Percentiles rank a stretch among this genome's conserved stretches.
Conservation (phyloP, 2,113 vertebrate genomes). For the Scartelaos histophorus region DNA sequence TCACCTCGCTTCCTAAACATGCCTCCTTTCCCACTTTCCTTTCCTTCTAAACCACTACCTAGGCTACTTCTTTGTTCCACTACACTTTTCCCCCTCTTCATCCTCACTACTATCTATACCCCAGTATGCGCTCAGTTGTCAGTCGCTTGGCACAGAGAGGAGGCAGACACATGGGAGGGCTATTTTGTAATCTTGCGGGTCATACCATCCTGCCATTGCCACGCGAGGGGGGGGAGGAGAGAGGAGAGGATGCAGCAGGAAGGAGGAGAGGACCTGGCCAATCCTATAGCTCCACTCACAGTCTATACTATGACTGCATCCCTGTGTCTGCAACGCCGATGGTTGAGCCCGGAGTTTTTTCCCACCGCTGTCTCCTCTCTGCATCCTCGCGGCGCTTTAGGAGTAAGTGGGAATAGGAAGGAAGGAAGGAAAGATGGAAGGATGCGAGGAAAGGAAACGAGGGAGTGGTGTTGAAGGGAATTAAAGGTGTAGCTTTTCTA, state of each 20-base stretch:
- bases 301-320: slow-evolving; percentile 67
- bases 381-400: slow-evolving; percentile 55
- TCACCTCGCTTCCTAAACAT: slow-evolving; percentile 9
- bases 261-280: slow-evolving; percentile 29
- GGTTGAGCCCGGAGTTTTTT: slow-evolving; percentile 70
- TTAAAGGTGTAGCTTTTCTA: slow-evolving; percentile 12
- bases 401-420: slow-evolving; percentile 17
- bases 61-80: slow-evolving; percentile 9
- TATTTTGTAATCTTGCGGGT: slow-evolving; percentile 89
- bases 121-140: slow-evolving; percentile 68
- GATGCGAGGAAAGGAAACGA: slow-evolving; percentile 14
- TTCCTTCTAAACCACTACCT: background rate
- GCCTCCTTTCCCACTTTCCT: background rate
- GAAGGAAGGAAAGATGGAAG: slow-evolving; percentile 27
- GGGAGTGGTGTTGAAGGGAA: slow-evolving; percentile 32
- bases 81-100: slow-evolving; percentile 17
- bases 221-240: slow-evolving; percentile 30
- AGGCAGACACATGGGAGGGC: slow-evolving; percentile 83
- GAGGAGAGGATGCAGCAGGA: slow-evolving; percentile 35
- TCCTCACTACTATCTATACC: slow-evolving; percentile 21
- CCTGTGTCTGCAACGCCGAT: slow-evolving; percentile 66
- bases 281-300: slow-evolving; percentile 50
- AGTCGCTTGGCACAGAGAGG: slow-evolving; percentile 80
- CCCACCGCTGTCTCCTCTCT: slow-evolving; percentile 55
- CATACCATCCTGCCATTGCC: slow-evolving; percentile 78